These are phyloP conservation scores for Myotis davidii DNA, from an alignment of 2,113 vertebrate species.

Conservation along the genomic window DNA sequence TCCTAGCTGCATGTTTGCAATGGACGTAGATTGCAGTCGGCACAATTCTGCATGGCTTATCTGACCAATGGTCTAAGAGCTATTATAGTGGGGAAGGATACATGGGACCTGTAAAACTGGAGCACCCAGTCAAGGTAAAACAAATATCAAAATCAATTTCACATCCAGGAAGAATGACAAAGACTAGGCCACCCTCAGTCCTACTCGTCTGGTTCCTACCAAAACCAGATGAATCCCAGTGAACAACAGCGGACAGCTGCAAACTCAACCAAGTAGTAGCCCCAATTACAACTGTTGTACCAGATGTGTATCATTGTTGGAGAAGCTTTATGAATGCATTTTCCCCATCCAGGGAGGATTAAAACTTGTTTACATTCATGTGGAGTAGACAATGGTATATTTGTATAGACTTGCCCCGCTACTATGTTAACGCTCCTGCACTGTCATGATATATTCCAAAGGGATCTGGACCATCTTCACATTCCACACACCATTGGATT, in stretches of 20 bases:
- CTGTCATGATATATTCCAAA: not conserved
- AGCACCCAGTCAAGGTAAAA: not conserved
- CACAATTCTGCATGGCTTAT: not conserved
- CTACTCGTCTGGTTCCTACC: not conserved
- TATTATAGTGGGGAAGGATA: not conserved
- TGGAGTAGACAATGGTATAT: not conserved
- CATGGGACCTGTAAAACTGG: not conserved
- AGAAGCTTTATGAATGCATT: not conserved
- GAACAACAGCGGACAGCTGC: not conserved
- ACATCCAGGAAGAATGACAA: not conserved
- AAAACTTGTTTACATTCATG: not conserved
- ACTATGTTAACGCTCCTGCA: not conserved
- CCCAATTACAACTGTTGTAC: not conserved
- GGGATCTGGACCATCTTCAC: not conserved
- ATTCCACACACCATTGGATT: not conserved
- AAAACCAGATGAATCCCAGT: not conserved
- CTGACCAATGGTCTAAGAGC: not conserved
- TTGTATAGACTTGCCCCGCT: not conserved
- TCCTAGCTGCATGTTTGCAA: not conserved
- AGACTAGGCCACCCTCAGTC: not conserved
- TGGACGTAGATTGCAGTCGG: not conserved
- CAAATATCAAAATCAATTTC: not conserved
- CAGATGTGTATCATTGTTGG: not conserved
- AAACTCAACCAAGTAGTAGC: not conserved
- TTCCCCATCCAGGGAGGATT: not conserved